Base-by-base conservation (phyloP, 2,888 invertebrate genomes). In the Epinotia brunnichana region DNA sequence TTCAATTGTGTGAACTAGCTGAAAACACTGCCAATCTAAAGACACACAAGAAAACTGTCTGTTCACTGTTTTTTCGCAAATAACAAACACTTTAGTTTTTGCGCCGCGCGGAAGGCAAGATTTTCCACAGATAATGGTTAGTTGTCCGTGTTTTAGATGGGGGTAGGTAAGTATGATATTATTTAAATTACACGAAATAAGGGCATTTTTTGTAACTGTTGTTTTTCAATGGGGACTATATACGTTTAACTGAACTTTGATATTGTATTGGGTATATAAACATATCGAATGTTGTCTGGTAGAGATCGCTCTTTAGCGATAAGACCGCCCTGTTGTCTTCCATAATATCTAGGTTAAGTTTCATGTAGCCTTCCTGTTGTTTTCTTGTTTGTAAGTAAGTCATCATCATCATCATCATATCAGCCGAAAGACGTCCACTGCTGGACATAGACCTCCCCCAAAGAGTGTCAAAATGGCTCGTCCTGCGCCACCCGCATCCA, bases 1-100 rank as follows among this genome's bases (percentile, higher is more conserved):
- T 75, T 72, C 75, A 75, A 77, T 80, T 78, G 79, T 74, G 51
- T 69, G 44, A 63, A 57, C 48, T 13, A 48, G 63, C 62, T 51
- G 24, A 67, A 57, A 63, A 63, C 61, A 63, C 21, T 54, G 69
- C 24, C n/a, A 56, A 54, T 35, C 53, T 54, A 7, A 21, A 62
- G 17, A 21, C 19, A 44, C n/a, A 39, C 72, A 73, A 73, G 68
- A 73, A 73, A 73, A 73, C 63, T 63, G 73, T 61, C 69, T 29
- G 57, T 51, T 73, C 73, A 73, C 73, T 62, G 72, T 72, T 72
- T 72, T 72, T 69, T 19, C n/a, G 15, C 29, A 15, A 35, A 63
- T 51, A 68, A 56, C 61, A 68, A 62, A 71, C 68, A 53, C 63
- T 69, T 69, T n/a, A 51, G 39, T 73, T 73, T 73, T 73, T 73